A percentile compares a stretch with the other conserved stretches of the same genome.
Evolutionary conservation across 2,113 vertebrate species (phyloP).

Genomic region (Gymnarchus niloticus): DNA sequence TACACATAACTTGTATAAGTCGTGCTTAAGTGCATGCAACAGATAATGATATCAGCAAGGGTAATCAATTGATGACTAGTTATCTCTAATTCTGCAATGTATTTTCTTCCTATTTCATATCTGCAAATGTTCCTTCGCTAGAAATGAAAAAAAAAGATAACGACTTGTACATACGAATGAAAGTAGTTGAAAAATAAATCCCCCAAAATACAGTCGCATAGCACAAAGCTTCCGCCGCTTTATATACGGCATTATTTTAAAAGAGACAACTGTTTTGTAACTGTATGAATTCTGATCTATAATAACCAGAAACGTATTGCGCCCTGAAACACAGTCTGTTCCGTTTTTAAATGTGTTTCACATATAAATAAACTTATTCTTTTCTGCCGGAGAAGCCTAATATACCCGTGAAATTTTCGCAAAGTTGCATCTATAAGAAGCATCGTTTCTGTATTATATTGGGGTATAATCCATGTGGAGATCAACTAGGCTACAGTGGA

Average conservation of each 20-base stretch:
- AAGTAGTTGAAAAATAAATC: not conserved
- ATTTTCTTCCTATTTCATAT: not conserved
- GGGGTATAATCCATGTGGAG: not conserved
- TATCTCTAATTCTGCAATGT: not conserved
- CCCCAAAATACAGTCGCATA: not conserved
- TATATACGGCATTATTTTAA: not conserved
- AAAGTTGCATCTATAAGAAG: not conserved
- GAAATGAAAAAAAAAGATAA: not conserved
- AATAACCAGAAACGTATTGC: not conserved
- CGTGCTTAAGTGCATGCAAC: not conserved
- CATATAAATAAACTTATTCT: not conserved
- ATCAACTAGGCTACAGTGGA: not conserved
- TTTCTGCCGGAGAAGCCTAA: not conserved
- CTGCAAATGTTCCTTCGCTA: not conserved
- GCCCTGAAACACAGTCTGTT: not conserved
- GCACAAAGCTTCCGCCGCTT: not conserved
- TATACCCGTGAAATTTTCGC: not conserved
- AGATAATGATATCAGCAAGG: not conserved
- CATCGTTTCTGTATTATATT: not conserved
- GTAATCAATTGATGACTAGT: not conserved
- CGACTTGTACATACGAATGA: not conserved
- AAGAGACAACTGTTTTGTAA: not conserved
- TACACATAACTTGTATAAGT: conserved; percentile 32
- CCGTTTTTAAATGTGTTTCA: not conserved
- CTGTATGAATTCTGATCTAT: too few species aligned